Conservation (phyloP, 2,888 invertebrate genomes). For the Dryobota labecula region DNA sequence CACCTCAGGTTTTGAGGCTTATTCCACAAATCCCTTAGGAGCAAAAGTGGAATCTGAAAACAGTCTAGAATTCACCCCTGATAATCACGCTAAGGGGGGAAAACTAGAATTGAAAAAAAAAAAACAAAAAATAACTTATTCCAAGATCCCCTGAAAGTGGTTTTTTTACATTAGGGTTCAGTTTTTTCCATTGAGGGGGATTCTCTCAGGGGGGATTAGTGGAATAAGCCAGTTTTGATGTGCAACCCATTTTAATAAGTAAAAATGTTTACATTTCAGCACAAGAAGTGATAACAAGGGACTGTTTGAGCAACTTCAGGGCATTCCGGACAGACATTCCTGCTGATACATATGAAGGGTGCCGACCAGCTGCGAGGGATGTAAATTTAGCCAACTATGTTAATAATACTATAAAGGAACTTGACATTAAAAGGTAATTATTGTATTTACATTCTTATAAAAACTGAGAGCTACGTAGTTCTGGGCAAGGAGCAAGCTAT, state of each 20-base stretch:
- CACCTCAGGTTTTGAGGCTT: not conserved
- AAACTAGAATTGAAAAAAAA: no score
- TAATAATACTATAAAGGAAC: constrained; percentile 95
- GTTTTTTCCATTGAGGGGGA: no score
- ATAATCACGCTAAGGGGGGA: no score
- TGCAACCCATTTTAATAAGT: not conserved
- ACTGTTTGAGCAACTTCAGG: constrained; percentile 95
- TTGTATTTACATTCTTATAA: not conserved
- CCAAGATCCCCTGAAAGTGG: no score
- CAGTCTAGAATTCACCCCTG: no score
- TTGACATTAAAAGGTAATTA: constrained; percentile 94
- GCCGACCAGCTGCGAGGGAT: constrained; percentile 95
- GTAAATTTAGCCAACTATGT: constrained; percentile 96
- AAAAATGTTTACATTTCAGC: constrained; percentile 86
- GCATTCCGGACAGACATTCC: constrained; percentile 96
- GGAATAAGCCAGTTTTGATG: no score
- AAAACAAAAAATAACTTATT: no score
- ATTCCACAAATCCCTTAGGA: no score
- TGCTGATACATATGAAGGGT: constrained; percentile 97
- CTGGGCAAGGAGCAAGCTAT: not conserved
- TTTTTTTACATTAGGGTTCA: no score
- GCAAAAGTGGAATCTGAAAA: no score
- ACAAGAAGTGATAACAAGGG: constrained; percentile 94
- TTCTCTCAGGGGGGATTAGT: no score
- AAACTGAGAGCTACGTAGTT: not conserved